Conservation (phyloP, 2,113 vertebrate genomes). For the Clarias batrachus region DNA sequence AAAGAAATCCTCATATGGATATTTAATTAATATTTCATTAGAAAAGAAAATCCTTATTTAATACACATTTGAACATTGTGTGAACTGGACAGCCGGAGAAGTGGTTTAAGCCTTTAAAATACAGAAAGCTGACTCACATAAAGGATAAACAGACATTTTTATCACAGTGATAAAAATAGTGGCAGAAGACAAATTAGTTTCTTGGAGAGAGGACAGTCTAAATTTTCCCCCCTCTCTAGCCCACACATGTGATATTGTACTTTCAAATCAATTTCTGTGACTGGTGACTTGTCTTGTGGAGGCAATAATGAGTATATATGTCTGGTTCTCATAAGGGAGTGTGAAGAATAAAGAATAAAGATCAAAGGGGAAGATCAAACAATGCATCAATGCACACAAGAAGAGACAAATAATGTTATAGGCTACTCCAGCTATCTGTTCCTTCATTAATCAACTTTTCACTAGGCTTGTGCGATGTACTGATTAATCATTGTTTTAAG, state of each 20-base stretch:
- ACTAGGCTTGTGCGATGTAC: background rate
- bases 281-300: background rate
- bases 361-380: background rate
- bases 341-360: background rate
- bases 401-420: background rate
- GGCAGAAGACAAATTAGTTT: background rate
- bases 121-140: background rate
- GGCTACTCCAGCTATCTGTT: background rate
- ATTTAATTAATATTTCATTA: background rate
- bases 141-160: background rate
- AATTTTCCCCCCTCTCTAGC: background rate
- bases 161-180: background rate
- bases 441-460: background rate
- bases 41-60: background rate
- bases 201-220: background rate
- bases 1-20: background rate
- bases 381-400: background rate
- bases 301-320: background rate
- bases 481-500: background rate
- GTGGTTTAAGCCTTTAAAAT: background rate
- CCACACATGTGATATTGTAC: background rate
- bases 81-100: background rate
- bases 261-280: background rate
- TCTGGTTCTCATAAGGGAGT: background rate
- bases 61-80: background rate